Base-by-base conservation (phyloP, 1,140 invertebrate species). In the Palaemon carinicauda region DNA sequence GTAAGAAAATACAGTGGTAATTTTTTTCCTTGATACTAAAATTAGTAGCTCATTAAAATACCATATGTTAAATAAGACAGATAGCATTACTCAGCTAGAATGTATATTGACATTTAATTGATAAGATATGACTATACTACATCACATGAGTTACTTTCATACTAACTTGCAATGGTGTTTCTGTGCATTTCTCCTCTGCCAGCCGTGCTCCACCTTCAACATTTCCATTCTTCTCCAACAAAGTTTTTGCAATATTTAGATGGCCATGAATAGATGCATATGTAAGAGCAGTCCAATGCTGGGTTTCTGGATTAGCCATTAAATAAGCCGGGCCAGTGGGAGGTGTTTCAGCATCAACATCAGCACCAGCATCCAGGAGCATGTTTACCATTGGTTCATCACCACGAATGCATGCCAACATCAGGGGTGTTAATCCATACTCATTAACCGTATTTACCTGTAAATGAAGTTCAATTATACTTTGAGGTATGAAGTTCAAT, bases 151-250 rank as follows among this genome's bases (percentile, higher is more conserved):
- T 41, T 12, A 9, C 41, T 41, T 41, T 41, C 41, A 54, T 24
- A 27, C 74, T 88, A 80, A 95, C 95, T 92, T 98, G 96, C 2
- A 98, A 90, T 0, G 96, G 96, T 4, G 96, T 97, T 52, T 97
- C 93, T 0, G 96, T 97, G 89, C 94, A 95, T 86, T 96, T 96
- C 88, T 97, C 96, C 90, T 97, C 96, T 82, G 95, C 95, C 1
- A 95, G 90, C 14, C 94, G 93, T 0, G 96, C 96, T 0, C 96
- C 96, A 10, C 96, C 96, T 92, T 97, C 96, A 0, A 97, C 96
- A 78, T 94, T 93, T n/a, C 95, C 96, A 1, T 96, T 96, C 24
- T 95, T 93, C 88, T 96, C 95, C 19, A 92, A 88, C 21, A 97
- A 90, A 10, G 96, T 88, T 83, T 90, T 89, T 0, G 94, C 94